phyloP scores from a whole-genome alignment of 2,113 vertebrate genomes.

The Chlorocebus sabaeus region DNA sequence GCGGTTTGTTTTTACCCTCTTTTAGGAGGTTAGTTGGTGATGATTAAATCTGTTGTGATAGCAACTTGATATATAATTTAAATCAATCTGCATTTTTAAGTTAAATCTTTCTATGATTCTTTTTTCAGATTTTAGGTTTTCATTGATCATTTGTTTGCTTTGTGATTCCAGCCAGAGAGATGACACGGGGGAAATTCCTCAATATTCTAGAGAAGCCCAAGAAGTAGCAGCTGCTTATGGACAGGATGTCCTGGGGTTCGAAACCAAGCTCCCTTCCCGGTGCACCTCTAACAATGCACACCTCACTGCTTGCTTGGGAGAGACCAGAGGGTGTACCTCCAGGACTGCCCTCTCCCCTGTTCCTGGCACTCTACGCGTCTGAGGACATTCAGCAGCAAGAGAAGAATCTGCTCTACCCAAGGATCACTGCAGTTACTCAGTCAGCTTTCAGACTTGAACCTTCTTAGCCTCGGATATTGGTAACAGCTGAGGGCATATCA shows the following conservation, averaged over 20 bases:
- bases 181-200: slow-evolving; percentile 98
- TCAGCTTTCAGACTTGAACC: neutral
- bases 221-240: slow-evolving; percentile 85
- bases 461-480: neutral
- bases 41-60: neutral
- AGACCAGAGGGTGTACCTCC: slow-evolving; percentile 49
- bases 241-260: neutral
- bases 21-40: neutral
- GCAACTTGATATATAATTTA: slow-evolving; percentile 36
- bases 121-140: slow-evolving; percentile 35
- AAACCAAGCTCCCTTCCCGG: neutral
- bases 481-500: neutral
- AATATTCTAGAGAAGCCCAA: slow-evolving; percentile 98
- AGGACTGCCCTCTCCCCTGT: slow-evolving; percentile 51
- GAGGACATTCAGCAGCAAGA: slow-evolving; percentile 12
- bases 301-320: slow-evolving; percentile 57
- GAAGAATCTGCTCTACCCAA: neutral
- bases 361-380: slow-evolving; percentile 48
- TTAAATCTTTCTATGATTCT: slow-evolving; percentile 19
- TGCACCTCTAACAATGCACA: slow-evolving; percentile 41
- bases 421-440: neutral
- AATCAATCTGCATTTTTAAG: slow-evolving; percentile 55
- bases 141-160: slow-evolving; percentile 49
- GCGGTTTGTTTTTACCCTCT: neutral
- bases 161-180: slow-evolving; percentile 94